Conservation (phyloP, 1,140 invertebrate species). For the Pogonomyrmex barbatus region DNA sequence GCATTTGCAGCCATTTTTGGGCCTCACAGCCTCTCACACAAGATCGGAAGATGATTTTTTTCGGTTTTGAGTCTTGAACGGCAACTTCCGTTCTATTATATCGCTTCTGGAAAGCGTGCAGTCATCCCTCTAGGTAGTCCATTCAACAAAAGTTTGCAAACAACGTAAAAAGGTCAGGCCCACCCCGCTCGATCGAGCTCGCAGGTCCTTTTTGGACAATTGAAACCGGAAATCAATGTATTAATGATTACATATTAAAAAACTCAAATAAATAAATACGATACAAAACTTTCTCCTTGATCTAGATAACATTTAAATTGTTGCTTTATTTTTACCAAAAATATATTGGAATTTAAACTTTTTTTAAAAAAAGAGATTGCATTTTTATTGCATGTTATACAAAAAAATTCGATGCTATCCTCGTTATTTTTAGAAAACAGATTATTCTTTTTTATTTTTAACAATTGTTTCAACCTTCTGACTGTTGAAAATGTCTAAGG, state of each 20-base stretch:
- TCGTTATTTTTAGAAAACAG: background rate
- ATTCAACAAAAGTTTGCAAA: conserved; percentile 75
- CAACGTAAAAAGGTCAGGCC: conserved; percentile 43
- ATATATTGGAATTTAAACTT: background rate
- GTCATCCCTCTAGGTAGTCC: background rate
- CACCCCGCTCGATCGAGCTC: background rate
- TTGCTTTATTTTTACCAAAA: background rate
- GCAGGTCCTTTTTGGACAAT: background rate
- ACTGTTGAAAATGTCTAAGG: background rate
- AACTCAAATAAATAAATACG: background rate
- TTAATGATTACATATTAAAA: background rate
- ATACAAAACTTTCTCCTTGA: background rate
- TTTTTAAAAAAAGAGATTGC: background rate
- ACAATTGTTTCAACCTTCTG: background rate
- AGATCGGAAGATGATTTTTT: conserved; percentile 56
- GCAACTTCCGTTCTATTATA: conserved; percentile 72
- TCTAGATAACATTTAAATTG: background rate
- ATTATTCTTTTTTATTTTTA: conserved; percentile 1
- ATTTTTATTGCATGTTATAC: conserved; percentile 1
- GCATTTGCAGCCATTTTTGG: conserved; percentile 59
- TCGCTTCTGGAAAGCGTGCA: conserved; percentile 29
- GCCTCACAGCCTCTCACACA: conserved; percentile 46
- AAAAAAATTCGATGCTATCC: background rate
- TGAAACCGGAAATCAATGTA: background rate
- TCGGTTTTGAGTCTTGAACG: conserved; percentile 33